phyloP scores from a whole-genome alignment of 2,113 vertebrate species.

The Gobius niger region DNA sequence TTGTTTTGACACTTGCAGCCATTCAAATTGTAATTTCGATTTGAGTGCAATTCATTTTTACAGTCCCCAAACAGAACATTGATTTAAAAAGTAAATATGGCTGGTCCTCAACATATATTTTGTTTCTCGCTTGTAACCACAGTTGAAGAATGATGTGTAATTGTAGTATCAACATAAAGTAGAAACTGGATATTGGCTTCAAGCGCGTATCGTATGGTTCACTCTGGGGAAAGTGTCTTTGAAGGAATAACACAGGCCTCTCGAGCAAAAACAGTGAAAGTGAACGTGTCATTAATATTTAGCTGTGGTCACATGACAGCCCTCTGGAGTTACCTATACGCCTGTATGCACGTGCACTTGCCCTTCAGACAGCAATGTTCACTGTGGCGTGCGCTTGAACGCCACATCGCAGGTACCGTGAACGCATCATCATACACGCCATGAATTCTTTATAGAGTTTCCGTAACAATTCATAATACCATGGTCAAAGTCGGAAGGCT shows the following conservation, averaged over 20 bases:
- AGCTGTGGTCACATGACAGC: background rate
- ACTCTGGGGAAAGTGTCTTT: background rate
- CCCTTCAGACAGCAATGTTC: conserved; percentile 20
- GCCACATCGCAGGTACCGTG: conserved; percentile 12
- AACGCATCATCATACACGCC: conserved; percentile 25
- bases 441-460: conserved; percentile 65
- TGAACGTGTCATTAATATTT: background rate
- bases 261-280: background rate
- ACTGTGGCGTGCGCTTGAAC: conserved; percentile 16
- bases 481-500: conserved; percentile 1
- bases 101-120: too few species aligned
- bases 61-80: too few species aligned
- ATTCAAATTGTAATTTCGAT: too few species aligned
- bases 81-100: too few species aligned
- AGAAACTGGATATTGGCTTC: too few species aligned
- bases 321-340: conserved; percentile 3
- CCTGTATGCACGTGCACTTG: background rate
- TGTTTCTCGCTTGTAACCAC: too few species aligned
- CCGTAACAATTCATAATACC: conserved; percentile 32
- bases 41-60: too few species aligned
- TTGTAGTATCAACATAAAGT: too few species aligned
- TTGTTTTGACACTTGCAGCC: too few species aligned
- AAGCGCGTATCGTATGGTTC: too few species aligned
- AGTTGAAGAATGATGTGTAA: too few species aligned
- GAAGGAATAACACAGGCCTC: background rate